Percentiles rank a stretch among this genome's conserved stretches.
Evolutionary conservation across 2,113 vertebrate species (phyloP).

Genomic region (Corapipo altera): DNA sequence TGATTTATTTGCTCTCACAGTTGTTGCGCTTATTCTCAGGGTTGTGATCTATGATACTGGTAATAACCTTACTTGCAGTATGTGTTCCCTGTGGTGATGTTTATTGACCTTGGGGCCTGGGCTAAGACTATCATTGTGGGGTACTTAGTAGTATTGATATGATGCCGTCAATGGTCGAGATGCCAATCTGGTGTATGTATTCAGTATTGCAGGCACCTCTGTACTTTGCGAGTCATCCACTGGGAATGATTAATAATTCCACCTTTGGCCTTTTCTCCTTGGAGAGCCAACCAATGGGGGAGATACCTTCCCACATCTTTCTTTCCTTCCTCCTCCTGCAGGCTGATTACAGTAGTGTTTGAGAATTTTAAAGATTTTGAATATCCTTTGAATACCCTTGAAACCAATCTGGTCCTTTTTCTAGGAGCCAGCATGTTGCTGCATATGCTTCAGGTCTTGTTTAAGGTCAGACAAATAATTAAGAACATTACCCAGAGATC

Average conservation of each 20-base stretch:
- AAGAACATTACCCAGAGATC: background rate
- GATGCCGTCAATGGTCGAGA: background rate
- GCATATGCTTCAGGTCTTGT: background rate
- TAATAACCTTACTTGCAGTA: background rate
- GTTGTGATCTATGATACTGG: background rate
- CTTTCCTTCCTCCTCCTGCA: background rate
- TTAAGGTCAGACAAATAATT: too few relatives aligned
- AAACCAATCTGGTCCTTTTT: background rate
- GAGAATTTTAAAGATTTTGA: background rate
- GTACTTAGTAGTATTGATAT: background rate
- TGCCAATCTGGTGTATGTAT: background rate
- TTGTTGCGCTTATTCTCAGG: background rate
- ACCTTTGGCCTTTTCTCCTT: background rate
- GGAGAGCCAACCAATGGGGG: too few relatives aligned
- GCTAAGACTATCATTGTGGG: background rate
- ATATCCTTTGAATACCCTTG: background rate
- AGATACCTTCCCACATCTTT: background rate
- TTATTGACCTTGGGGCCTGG: background rate
- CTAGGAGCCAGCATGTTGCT: background rate
- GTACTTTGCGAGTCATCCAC: background rate
- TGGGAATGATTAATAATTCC: background rate
- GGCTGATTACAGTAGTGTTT: background rate
- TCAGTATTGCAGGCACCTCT: background rate
- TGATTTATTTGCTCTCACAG: background rate
- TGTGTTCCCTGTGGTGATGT: background rate